Evolutionary conservation across 2,888 invertebrate species (phyloP).

Genomic region (Nemurella pictetii): DNA sequence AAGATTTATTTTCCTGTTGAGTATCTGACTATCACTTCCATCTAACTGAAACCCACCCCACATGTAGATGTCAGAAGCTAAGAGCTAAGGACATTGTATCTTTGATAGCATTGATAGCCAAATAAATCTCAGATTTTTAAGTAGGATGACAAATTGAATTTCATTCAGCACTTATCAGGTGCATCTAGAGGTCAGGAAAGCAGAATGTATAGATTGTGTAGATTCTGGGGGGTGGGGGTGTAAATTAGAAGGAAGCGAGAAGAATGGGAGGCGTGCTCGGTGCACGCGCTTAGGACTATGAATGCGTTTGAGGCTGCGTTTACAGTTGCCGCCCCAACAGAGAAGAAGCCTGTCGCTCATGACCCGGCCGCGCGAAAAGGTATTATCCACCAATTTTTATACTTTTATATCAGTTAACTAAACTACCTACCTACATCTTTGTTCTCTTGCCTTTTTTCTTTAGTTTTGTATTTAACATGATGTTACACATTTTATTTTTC

Average conservation of each 20-base stretch:
- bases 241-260: slow-evolving; percentile 35
- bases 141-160: too few species aligned
- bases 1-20: too few species aligned
- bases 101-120: too few species aligned
- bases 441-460: slow-evolving; percentile 13
- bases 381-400: slow-evolving; percentile 44
- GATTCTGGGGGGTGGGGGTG: not conserved
- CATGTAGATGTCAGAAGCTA: too few species aligned
- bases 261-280: slow-evolving; percentile 38
- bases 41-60: too few species aligned
- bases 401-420: slow-evolving; percentile 41
- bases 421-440: not conserved
- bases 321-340: slow-evolving; percentile 42
- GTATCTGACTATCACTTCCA: too few species aligned
- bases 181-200: too few species aligned
- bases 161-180: too few species aligned
- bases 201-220: too few species aligned
- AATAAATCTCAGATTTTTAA: too few species aligned
- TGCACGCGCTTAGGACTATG: slow-evolving; percentile 40
- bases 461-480: slow-evolving; percentile 7
- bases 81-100: too few species aligned
- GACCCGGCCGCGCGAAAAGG: slow-evolving; percentile 40
- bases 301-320: slow-evolving; percentile 45
- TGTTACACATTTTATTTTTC: not conserved
- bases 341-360: slow-evolving; percentile 32